phyloP scores from a whole-genome alignment of 2,888 invertebrate species.

The Drosophila prostipennis region DNA sequence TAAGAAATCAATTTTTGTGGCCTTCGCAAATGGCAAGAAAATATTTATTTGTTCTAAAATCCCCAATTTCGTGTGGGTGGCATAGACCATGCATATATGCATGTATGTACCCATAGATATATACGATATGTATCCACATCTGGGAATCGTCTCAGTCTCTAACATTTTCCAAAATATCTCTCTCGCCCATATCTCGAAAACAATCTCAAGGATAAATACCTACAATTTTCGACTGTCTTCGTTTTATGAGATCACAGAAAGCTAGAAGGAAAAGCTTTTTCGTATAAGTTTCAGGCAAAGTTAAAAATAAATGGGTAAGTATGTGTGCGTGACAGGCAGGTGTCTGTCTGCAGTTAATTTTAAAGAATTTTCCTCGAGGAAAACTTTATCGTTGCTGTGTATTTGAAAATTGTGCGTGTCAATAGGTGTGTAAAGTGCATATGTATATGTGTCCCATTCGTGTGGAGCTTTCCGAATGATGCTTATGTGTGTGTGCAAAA shows the following conservation, averaged over 20 bases:
- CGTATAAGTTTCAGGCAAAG: constrained; percentile 67
- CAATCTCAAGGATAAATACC: constrained; percentile 77
- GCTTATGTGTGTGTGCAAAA: constrained; percentile 55
- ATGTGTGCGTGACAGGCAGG: constrained; percentile 59
- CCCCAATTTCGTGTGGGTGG: constrained; percentile 50
- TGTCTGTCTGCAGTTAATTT: constrained; percentile 80
- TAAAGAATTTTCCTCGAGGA: constrained; percentile 54
- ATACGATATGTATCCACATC: constrained; percentile 21
- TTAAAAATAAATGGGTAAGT: constrained; percentile 68
- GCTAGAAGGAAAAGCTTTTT: constrained; percentile 66
- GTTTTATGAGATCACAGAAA: constrained; percentile 68
- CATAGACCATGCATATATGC: background rate
- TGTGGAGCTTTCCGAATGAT: constrained; percentile 38
- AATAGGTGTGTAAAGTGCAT: constrained; percentile 32
- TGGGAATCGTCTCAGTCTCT: constrained; percentile 34
- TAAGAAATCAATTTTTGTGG: constrained; percentile 26
- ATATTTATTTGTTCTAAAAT: constrained; percentile 11
- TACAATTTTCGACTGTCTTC: constrained; percentile 31
- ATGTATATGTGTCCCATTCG: constrained; percentile 39
- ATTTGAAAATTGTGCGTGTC: constrained; percentile 64
- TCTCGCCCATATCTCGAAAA: constrained; percentile 51
- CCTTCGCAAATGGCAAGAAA: constrained; percentile 52
- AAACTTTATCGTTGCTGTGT: constrained; percentile 32
- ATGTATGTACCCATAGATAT: constrained; percentile 4
- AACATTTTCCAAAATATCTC: constrained; percentile 57